Conservation (phyloP, 2,888 invertebrate genomes). For the Pseudococcus jackbeardsleyi region DNA sequence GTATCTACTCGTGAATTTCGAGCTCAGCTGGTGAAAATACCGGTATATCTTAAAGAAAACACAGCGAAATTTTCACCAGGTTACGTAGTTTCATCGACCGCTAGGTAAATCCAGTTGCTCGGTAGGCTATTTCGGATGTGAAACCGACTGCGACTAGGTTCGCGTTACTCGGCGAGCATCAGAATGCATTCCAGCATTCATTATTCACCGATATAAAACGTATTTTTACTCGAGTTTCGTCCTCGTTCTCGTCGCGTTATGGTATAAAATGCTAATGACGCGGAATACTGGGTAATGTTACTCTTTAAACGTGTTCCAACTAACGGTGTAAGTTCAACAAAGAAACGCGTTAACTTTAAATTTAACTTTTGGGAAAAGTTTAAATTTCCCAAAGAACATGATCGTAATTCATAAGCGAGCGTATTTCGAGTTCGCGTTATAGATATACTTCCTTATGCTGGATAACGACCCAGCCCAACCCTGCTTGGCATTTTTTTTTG, state of each 20-base stretch:
- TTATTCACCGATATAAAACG: constrained; percentile 32
- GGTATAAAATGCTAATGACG: constrained; percentile 53
- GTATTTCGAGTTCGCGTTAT: background rate
- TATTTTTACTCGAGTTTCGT: background rate
- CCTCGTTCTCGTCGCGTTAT: background rate
- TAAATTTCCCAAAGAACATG: constrained; percentile 50
- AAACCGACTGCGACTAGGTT: background rate
- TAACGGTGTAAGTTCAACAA: constrained; percentile 42
- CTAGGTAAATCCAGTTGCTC: background rate
- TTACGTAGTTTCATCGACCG: background rate
- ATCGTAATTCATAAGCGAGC: constrained; percentile 45
- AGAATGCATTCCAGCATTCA: constrained; percentile 9
- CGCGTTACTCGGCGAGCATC: background rate
- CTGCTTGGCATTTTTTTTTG: background rate
- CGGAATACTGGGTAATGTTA: constrained; percentile 45
- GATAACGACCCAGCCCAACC: background rate
- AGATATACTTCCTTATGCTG: constrained; percentile 25
- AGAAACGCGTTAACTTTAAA: constrained; percentile 50
- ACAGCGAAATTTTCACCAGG: background rate
- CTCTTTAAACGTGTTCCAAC: constrained; percentile 44
- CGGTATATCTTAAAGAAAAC: background rate
- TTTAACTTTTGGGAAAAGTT: constrained; percentile 46
- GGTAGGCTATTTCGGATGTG: background rate
- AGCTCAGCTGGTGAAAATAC: background rate
- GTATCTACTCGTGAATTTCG: background rate